phyloP scores from a whole-genome alignment of 2,797 vertebrate species.

The Lagocephalus sceleratus region DNA sequence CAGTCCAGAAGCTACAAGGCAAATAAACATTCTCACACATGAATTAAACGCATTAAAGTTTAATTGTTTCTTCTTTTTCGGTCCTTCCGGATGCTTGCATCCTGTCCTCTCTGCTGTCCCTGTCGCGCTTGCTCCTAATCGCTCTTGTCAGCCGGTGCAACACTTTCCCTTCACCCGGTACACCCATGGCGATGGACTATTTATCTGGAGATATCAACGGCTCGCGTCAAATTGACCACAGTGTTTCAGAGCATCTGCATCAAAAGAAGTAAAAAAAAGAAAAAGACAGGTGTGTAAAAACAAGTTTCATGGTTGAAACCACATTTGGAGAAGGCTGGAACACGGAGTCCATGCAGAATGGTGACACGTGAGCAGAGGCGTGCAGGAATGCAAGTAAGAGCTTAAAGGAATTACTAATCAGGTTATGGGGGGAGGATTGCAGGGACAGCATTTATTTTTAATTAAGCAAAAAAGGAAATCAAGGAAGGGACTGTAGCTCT shows the following conservation, averaged over 20 bases:
- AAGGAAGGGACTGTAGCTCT: not conserved
- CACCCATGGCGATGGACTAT: constrained; percentile 44
- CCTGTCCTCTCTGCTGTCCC: constrained; percentile 15
- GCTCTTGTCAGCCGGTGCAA: constrained; percentile 23
- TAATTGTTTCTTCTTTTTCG: constrained; percentile 5
- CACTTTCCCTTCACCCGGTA: constrained; percentile 22
- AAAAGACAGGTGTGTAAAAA: too few relatives aligned
- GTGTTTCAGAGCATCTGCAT: not conserved
- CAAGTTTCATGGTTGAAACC: too few relatives aligned
- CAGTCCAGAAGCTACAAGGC: too few relatives aligned
- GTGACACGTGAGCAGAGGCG: constrained; percentile 5
- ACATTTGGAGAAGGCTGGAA: not conserved
- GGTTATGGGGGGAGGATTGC: not conserved
- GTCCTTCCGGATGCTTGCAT: constrained; percentile 1
- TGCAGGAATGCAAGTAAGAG: not conserved
- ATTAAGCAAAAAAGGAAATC: constrained; percentile 6
- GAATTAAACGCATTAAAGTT: too few relatives aligned
- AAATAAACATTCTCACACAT: too few relatives aligned
- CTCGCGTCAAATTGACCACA: constrained; percentile 51
- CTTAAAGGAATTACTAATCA: constrained; percentile 21
- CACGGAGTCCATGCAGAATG: not conserved
- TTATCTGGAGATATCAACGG: constrained; percentile 62
- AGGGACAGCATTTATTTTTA: not conserved
- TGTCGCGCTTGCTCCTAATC: constrained; percentile 31
- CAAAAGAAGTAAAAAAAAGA: too few relatives aligned